phyloP scores from a whole-genome alignment of 2,888 invertebrate genomes.

The Lasiommata megera region DNA sequence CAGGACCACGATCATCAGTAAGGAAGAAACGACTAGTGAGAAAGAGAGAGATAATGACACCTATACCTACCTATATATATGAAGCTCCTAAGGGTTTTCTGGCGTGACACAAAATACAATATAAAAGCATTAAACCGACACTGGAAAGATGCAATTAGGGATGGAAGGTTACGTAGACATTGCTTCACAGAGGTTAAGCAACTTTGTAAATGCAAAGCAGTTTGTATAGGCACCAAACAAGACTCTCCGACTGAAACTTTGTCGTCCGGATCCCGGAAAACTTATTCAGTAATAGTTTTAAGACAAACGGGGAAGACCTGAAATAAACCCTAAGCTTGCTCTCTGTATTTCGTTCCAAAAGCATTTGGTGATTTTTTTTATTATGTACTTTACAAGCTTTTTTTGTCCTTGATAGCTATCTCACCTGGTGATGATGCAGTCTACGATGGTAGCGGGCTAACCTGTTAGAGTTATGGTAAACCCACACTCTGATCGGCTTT shows the following conservation, averaged over 20 bases:
- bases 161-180: not conserved
- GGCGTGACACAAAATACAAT: not conserved
- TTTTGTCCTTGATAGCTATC: no score
- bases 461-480: no score
- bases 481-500: no score
- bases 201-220: slow-evolving; percentile 19
- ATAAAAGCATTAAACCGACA: not conserved
- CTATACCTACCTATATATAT: no score
- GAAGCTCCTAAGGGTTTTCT: not conserved
- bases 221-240: slow-evolving; percentile 24
- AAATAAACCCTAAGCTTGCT: not conserved
- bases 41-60: no score
- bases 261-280: slow-evolving; percentile 2
- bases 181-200: not conserved
- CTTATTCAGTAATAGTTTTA: slow-evolving; percentile 10
- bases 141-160: not conserved
- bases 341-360: not conserved
- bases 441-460: no score
- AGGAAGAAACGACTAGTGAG: no score
- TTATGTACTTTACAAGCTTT: no score
- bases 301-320: not conserved
- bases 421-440: no score
- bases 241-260: slow-evolving; percentile 12
- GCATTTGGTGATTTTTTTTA: no score
- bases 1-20: no score